Evolutionary conservation across 2,113 vertebrate genomes (phyloP).

Genomic region (Sterrhoptilus dennistouni): DNA sequence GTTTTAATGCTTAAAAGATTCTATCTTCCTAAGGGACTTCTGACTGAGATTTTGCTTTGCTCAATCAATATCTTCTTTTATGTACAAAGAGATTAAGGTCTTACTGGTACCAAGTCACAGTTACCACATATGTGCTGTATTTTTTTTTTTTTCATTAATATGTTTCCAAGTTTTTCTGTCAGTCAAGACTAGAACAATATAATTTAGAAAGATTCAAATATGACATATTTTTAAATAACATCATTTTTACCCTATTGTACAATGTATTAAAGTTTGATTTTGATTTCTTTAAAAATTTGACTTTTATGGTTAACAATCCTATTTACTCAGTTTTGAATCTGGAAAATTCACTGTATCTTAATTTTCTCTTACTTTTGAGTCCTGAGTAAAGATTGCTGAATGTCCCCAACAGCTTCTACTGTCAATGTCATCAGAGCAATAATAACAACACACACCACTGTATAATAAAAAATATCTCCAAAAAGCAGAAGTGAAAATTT

Average conservation of each 20-base stretch:
- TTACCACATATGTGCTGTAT: slow-evolving; percentile 13
- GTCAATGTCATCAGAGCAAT: neutral
- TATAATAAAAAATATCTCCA: neutral
- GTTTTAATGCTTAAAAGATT: neutral
- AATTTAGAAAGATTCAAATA: neutral
- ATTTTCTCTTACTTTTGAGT: neutral
- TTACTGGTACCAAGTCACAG: slow-evolving; percentile 41
- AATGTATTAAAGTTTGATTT: neutral
- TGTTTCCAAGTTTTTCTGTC: slow-evolving; percentile 42
- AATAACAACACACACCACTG: neutral
- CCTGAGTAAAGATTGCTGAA: neutral
- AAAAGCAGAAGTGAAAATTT: neutral
- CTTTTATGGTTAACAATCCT: neutral
- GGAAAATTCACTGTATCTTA: neutral
- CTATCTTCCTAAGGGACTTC: neutral
- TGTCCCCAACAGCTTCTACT: neutral
- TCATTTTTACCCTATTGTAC: neutral
- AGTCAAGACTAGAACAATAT: slow-evolving; percentile 31
- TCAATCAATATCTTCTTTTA: neutral
- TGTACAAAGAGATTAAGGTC: neutral
- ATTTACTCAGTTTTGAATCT: neutral
- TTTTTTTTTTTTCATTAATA: slow-evolving; percentile 41
- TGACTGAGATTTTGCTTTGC: neutral
- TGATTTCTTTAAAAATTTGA: accelerated
- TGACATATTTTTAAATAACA: neutral